A percentile compares a stretch with the other conserved stretches of the same genome.
phyloP scores from a whole-genome alignment of 2,113 vertebrate genomes.

The Uria aalge region DNA sequence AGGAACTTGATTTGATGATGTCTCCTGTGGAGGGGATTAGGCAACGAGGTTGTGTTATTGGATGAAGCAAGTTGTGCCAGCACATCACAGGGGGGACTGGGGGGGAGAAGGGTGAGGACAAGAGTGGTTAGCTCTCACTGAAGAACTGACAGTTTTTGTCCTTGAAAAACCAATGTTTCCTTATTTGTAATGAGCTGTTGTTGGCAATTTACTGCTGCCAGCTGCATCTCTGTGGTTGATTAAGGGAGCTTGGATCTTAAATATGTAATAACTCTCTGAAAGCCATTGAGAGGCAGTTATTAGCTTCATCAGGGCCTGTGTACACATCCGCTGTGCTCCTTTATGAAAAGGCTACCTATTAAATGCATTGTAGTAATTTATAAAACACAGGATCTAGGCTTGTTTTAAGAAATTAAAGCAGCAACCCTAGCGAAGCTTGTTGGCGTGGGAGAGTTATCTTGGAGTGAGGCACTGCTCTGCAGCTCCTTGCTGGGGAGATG shows the following conservation, averaged over 20 bases:
- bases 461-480: background rate
- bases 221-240: conserved; percentile 70
- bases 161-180: conserved; percentile 60
- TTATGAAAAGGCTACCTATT: conserved; percentile 41
- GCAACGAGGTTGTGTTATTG: background rate
- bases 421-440: background rate
- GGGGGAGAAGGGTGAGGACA: background rate
- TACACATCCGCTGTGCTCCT: conserved; percentile 9
- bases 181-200: conserved; percentile 68
- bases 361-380: conserved; percentile 20
- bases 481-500: background rate
- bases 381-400: background rate
- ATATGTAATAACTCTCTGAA: conserved; percentile 60
- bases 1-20: background rate
- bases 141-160: conserved; percentile 45
- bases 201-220: conserved; percentile 64
- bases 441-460: background rate
- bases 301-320: conserved; percentile 55
- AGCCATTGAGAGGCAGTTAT: conserved; percentile 61
- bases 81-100: background rate
- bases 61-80: background rate
- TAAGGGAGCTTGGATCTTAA: conserved; percentile 58
- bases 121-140: background rate
- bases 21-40: background rate
- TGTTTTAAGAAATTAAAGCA: background rate